A percentile compares a stretch with the other conserved stretches of the same genome.
Evolutionary conservation across 2,888 invertebrate species (phyloP).

Genomic region (Muscina levida): DNA sequence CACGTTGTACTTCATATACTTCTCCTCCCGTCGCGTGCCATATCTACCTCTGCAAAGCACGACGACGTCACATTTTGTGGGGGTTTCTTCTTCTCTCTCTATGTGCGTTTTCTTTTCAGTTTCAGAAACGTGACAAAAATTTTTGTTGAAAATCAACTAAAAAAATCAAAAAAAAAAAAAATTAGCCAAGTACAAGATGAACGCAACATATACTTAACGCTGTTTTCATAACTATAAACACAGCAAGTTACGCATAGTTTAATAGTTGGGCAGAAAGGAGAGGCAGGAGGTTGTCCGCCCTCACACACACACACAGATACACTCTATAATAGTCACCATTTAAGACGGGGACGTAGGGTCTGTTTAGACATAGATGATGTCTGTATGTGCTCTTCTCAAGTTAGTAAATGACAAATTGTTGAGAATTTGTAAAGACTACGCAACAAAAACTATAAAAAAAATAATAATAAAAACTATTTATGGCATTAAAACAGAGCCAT

Average conservation of each 20-base stretch:
- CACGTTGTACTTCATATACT: no score
- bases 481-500: no score
- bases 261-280: conserved; percentile 48
- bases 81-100: conserved; percentile 10
- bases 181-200: background rate
- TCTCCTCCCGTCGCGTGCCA: no score
- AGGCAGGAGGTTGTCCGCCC: background rate
- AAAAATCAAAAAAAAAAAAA: background rate
- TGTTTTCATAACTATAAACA: conserved; percentile 16
- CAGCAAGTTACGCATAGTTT: conserved; percentile 53
- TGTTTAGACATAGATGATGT: background rate
- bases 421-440: conserved; percentile 8
- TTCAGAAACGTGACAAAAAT: conserved; percentile 60
- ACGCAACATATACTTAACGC: conserved; percentile 8
- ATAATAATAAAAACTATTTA: no score
- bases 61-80: no score
- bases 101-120: no score
- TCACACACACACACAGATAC: no score
- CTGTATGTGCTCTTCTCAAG: background rate
- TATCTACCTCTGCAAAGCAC: no score
- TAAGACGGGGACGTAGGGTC: background rate
- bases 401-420: conserved; percentile 60
- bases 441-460: background rate
- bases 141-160: conserved; percentile 29
- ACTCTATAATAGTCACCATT: no score